phyloP scores from a whole-genome alignment of 1,140 invertebrate genomes.

The Drosophila micromelanica region DNA sequence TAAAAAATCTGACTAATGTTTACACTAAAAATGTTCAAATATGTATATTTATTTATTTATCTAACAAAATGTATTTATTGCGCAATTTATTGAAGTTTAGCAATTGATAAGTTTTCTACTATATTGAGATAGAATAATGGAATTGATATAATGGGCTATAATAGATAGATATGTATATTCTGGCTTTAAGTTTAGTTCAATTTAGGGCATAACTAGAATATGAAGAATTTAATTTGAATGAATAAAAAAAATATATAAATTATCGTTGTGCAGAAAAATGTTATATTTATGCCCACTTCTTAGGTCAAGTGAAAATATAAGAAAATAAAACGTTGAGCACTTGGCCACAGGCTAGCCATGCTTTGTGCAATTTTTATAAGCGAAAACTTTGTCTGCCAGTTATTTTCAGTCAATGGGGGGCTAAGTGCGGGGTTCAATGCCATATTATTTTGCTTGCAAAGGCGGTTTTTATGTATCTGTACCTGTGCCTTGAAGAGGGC shows the following conservation, averaged over 20 bases:
- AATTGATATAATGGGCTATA: too few relatives aligned
- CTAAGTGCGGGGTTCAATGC: slow-evolving; percentile 26
- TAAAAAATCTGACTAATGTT: neutral
- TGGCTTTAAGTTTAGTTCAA: too few relatives aligned
- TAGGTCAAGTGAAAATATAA: slow-evolving; percentile 20
- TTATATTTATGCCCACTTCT: slow-evolving; percentile 31
- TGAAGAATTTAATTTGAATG: neutral
- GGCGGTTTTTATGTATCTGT: slow-evolving; percentile 38
- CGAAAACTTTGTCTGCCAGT: slow-evolving; percentile 60
- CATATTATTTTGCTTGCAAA: slow-evolving; percentile 37
- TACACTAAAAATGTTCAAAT: too few relatives aligned
- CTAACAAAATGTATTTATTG: too few relatives aligned
- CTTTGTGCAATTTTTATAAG: slow-evolving; percentile 47
- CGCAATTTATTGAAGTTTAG: too few relatives aligned
- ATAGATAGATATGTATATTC: too few relatives aligned
- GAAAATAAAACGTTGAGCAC: slow-evolving; percentile 39
- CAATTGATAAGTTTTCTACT: too few relatives aligned
- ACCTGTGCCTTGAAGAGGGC: slow-evolving; percentile 15
- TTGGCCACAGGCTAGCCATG: slow-evolving; percentile 21
- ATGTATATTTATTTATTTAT: too few relatives aligned
- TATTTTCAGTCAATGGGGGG: slow-evolving; percentile 24
- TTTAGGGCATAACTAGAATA: too few relatives aligned
- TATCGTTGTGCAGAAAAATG: slow-evolving; percentile 2
- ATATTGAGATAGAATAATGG: too few relatives aligned
- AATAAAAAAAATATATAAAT: neutral